Percentiles rank a stretch among this genome's conserved stretches.
phyloP scores from a whole-genome alignment of 2,888 invertebrate species.

The Ochropacha duplaris region DNA sequence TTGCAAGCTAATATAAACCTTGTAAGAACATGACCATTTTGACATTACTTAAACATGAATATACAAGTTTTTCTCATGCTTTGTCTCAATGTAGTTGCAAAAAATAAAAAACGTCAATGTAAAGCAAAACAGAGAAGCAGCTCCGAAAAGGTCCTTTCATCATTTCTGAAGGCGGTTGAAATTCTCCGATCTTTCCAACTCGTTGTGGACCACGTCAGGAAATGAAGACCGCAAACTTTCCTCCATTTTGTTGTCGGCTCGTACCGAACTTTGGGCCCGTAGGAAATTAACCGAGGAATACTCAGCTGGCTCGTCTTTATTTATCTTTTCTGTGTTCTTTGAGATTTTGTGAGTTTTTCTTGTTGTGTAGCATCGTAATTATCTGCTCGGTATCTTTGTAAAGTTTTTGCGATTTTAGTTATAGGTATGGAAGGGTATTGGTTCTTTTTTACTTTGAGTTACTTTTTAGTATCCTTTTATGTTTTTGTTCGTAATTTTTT shows the following conservation, averaged over 20 bases:
- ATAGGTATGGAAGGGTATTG: too few species aligned
- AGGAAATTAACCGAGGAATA: constrained; percentile 45
- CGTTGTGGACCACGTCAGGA: constrained; percentile 45
- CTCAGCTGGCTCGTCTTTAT: constrained; percentile 39
- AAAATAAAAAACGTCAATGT: not conserved
- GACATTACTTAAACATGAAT: not conserved
- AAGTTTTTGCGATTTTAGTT: not conserved
- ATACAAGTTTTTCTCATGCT: too few species aligned
- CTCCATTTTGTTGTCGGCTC: constrained; percentile 38
- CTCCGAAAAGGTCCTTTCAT: not conserved
- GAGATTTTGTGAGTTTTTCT: constrained; percentile 13
- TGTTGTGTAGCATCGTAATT: constrained; percentile 1
- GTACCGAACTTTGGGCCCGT: constrained; percentile 32
- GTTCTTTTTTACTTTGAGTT: too few species aligned
- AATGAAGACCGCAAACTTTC: constrained; percentile 68
- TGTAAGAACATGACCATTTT: too few species aligned
- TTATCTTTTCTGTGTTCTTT: constrained; percentile 26
- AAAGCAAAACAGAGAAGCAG: not conserved
- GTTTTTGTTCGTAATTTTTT: too few species aligned
- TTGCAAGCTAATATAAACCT: too few species aligned
- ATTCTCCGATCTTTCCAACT: constrained; percentile 11
- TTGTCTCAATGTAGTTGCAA: too few species aligned
- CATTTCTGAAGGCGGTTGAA: not conserved
- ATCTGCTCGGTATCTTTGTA: not conserved
- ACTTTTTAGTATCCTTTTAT: too few species aligned